These are phyloP conservation scores for Lanistes nyassanus DNA, from an alignment of 1,140 invertebrate species.

Conservation along the genomic window DNA sequence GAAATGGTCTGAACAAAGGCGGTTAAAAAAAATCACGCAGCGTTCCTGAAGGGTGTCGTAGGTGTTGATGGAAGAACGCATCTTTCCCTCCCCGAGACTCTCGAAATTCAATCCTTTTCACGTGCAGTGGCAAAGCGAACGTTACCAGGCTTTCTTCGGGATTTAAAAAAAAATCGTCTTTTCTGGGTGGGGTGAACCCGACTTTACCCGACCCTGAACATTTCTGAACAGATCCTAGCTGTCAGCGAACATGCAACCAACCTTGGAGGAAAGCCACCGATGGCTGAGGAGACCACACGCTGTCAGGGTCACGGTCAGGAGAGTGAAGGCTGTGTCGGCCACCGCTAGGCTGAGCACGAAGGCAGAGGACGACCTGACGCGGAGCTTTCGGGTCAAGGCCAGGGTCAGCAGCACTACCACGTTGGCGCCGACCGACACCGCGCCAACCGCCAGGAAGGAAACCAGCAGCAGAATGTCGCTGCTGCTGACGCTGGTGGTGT, in stretches of 20 bases:
- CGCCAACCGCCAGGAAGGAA: neutral
- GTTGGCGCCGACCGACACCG: conserved; percentile 7
- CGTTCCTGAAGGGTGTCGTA: neutral
- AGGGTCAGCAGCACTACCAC: conserved; percentile 12
- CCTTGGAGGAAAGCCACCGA: conserved; percentile 12
- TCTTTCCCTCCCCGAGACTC: no score
- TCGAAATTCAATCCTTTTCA: neutral
- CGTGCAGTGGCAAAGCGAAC: neutral
- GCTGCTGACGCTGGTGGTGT: neutral
- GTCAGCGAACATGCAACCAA: neutral
- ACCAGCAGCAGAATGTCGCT: conserved; percentile 2
- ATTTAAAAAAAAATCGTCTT: neutral
- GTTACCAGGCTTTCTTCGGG: neutral
- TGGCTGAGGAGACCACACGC: neutral
- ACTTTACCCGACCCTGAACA: neutral
- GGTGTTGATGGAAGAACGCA: neutral
- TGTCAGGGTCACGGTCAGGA: neutral
- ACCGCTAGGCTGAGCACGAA: conserved; percentile 10
- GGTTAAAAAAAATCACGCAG: no score
- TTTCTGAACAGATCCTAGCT: neutral
- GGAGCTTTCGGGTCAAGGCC: conserved; percentile 12
- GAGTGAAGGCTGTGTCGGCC: conserved; percentile 1
- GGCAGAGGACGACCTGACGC: neutral
- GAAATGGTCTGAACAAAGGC: no score
- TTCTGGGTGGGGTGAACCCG: neutral